Conservation (phyloP, 2,113 vertebrate genomes). For the Bubo scandiacus region DNA sequence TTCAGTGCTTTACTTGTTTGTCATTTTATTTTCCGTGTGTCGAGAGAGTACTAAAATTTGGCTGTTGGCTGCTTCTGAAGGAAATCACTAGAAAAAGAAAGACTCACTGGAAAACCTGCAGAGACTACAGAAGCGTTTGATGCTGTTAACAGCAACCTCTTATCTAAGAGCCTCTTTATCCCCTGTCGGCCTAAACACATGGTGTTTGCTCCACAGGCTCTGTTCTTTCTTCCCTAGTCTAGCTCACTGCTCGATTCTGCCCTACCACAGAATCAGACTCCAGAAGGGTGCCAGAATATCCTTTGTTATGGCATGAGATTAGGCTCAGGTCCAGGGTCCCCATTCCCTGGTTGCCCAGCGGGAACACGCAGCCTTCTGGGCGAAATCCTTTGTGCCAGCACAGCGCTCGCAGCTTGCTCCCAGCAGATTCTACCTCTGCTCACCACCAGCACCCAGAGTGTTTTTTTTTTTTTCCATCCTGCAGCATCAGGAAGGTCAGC, state of each 20-base stretch:
- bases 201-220: slow-evolving; percentile 11
- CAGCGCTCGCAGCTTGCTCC: background rate
- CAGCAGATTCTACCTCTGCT: background rate
- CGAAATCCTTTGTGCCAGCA: background rate
- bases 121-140: slow-evolving; percentile 20
- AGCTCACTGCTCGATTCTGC: background rate
- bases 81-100: slow-evolving; percentile 6
- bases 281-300: slow-evolving; percentile 12
- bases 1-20: slow-evolving; percentile 24
- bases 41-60: background rate
- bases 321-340: background rate
- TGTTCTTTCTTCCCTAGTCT: background rate
- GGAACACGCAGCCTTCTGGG: background rate
- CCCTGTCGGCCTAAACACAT: background rate
- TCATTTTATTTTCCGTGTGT: background rate
- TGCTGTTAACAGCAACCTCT: slow-evolving; percentile 11
- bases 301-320: background rate
- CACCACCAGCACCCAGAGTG: background rate
- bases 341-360: background rate
- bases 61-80: slow-evolving; percentile 24
- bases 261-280: background rate
- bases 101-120: background rate
- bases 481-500: background rate
- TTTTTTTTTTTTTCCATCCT: background rate
- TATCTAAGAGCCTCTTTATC: slow-evolving; percentile 39